Evolutionary conservation across 2,888 invertebrate species (phyloP), one percentile per base, ranked within the genome.

Genomic region (Tetranychus piercei): DNA sequence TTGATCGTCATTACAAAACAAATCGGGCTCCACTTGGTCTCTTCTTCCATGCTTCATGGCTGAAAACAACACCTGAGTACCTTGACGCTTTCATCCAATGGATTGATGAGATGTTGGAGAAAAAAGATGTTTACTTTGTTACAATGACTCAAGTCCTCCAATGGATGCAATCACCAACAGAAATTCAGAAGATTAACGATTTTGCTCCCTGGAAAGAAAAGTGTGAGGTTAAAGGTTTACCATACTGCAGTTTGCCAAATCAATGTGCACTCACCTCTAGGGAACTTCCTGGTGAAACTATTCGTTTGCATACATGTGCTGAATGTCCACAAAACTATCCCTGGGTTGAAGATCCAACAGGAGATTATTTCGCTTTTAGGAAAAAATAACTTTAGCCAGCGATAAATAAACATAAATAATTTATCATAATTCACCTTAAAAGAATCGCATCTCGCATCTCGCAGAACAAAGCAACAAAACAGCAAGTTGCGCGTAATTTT

Each of bases 201-300:
- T 94, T 94, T 88, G 89, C 90, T 80, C 92, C 92, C 83, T 94
- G 94, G 94, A 94, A 94, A 83, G 93, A 93, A 80, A 91, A 91
- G 82, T 94, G 94, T 83, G 93, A 93, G 82, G 90, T 94, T 78
- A 92, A 93, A 83, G 93, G 93, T 75, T 92, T 92, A 82, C 91
- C 94, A 75, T 91, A 88, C 86, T 94, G 94, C 82, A 93, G 92
- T 1, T 84, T 93, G 80, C 93, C 93, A 76, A 94, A 94, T 81
- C 89, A 92, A 74, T 94, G 94, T 82, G 90, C 92, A 18, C 84
- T 93, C 79, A 92, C 88, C 71, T 93, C 93, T 76, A 77, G 80
- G 69, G 94, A 94, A 84, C 84, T 94, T 79, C 93, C 93, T 55
- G 93, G 93, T 77, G 93, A 94, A 84, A 92, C 91, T 72, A 87